Evolutionary conservation across 2,113 vertebrate genomes (phyloP).

Genomic region (Chaetodon auriga): DNA sequence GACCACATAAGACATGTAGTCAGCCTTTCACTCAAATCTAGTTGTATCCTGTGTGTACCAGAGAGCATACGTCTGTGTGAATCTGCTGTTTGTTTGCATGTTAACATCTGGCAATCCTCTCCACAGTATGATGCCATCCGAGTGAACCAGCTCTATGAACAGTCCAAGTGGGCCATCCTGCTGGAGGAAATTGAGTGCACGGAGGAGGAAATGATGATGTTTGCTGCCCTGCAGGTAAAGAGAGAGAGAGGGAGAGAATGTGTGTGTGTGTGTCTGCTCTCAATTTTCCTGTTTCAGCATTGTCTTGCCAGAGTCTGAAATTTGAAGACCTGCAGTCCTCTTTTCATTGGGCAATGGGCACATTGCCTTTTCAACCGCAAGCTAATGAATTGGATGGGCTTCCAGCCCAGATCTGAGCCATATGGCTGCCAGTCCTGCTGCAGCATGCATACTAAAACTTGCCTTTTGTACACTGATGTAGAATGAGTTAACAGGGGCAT

Average conservation of each 20-base stretch:
- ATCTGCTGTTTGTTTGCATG: slow-evolving; percentile 9
- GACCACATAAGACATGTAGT: not conserved
- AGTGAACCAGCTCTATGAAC: slow-evolving; percentile 99
- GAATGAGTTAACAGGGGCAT: slow-evolving; percentile 32
- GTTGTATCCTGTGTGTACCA: slow-evolving; percentile 1
- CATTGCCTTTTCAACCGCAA: slow-evolving; percentile 44
- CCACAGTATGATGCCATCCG: slow-evolving; percentile 97
- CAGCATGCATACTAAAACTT: slow-evolving; percentile 41
- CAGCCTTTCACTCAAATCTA: not conserved
- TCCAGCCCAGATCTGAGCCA: slow-evolving; percentile 48
- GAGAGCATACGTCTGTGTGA: not conserved
- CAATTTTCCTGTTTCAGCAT: slow-evolving; percentile 37
- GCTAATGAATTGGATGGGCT: slow-evolving; percentile 75
- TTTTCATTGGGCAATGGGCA: slow-evolving; percentile 58
- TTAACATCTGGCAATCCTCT: slow-evolving; percentile 39
- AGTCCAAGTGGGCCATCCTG: slow-evolving; percentile 98
- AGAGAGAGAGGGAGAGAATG: not conserved
- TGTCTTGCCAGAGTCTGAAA: slow-evolving; percentile 48
- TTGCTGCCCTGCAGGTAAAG: slow-evolving; percentile 95
- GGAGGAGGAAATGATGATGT: slow-evolving; percentile 99
- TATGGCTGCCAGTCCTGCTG: slow-evolving; percentile 51
- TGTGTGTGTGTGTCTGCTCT: slow-evolving; percentile 28
- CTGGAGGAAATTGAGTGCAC: slow-evolving; percentile 99
- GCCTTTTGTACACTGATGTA: slow-evolving; percentile 25
- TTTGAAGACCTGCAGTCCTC: slow-evolving; percentile 43